phyloP scores from a whole-genome alignment of 2,113 vertebrate genomes.

The Bubalus kerabau region DNA sequence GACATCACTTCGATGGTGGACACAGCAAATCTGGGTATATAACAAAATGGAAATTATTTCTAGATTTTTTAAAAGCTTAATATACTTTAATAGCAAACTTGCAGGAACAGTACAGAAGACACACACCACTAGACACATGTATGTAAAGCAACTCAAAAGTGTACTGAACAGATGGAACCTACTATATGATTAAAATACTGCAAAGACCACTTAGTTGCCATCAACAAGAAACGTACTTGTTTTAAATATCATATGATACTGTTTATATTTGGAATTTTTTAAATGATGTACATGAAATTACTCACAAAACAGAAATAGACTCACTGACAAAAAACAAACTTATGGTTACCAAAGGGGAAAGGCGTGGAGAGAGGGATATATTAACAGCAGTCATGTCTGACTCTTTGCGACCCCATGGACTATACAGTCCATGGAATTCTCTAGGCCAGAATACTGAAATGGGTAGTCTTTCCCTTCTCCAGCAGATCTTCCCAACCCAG shows the following conservation, averaged over 20 bases:
- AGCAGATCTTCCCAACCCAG: neutral
- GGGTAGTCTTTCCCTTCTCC: neutral
- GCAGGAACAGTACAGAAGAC: constrained; percentile 85
- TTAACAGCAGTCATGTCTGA: neutral
- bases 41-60: neutral
- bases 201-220: constrained; percentile 80
- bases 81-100: constrained; percentile 86
- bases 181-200: constrained; percentile 80
- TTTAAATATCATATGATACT: constrained; percentile 42
- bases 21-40: fast-evolving
- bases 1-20: neutral
- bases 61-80: constrained; percentile 71
- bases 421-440: neutral
- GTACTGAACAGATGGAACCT: constrained; percentile 81
- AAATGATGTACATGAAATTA: neutral
- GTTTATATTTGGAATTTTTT: neutral
- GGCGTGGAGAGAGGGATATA: neutral
- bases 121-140: constrained; percentile 84
- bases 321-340: neutral
- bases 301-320: neutral
- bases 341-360: neutral
- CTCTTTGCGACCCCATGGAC: neutral
- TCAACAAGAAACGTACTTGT: constrained; percentile 80
- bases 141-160: constrained; percentile 82
- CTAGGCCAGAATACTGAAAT: neutral